These are phyloP conservation scores for Ophion ventricosus DNA, from an alignment of 2,888 invertebrate species.

Conservation along the genomic window DNA sequence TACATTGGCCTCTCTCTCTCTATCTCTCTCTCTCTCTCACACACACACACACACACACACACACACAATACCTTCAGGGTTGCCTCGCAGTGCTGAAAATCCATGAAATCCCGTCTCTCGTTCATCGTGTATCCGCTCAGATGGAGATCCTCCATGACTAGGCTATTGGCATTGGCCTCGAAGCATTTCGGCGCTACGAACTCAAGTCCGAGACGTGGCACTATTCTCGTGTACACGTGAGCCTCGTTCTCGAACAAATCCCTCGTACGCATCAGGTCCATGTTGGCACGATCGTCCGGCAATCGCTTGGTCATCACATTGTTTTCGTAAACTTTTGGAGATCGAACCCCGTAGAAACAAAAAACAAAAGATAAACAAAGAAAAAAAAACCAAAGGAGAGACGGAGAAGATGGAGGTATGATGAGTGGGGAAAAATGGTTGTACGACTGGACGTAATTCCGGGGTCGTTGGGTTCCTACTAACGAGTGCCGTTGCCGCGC, in stretches of 20 bases:
- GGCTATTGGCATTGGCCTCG: constrained; percentile 67
- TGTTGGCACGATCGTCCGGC: constrained; percentile 63
- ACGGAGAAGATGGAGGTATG: neutral
- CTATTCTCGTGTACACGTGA: constrained; percentile 69
- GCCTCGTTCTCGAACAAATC: constrained; percentile 73
- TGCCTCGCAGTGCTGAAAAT: constrained; percentile 71
- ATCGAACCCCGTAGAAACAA: constrained; percentile 13
- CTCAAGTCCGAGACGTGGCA: constrained; percentile 67
- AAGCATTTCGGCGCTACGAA: constrained; percentile 70
- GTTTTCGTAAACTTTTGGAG: constrained; percentile 69
- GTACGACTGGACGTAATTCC: neutral
- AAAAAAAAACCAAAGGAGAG: constrained; percentile 4
- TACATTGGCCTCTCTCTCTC: neutral
- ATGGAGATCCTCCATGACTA: constrained; percentile 75
- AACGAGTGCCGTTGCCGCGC: neutral
- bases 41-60: too few relatives aligned
- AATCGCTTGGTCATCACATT: constrained; percentile 72
- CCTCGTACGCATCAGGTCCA: constrained; percentile 56
- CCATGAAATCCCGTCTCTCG: constrained; percentile 70
- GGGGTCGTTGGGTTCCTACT: neutral
- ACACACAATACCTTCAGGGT: constrained; percentile 72
- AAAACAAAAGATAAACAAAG: constrained; percentile 34
- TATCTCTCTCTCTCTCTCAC: neutral
- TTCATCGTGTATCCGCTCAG: constrained; percentile 68
- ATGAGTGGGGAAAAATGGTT: neutral